Evolutionary conservation across 2,888 invertebrate species (phyloP), one percentile per base, ranked within the genome.

Genomic region (Congeria kusceri): DNA sequence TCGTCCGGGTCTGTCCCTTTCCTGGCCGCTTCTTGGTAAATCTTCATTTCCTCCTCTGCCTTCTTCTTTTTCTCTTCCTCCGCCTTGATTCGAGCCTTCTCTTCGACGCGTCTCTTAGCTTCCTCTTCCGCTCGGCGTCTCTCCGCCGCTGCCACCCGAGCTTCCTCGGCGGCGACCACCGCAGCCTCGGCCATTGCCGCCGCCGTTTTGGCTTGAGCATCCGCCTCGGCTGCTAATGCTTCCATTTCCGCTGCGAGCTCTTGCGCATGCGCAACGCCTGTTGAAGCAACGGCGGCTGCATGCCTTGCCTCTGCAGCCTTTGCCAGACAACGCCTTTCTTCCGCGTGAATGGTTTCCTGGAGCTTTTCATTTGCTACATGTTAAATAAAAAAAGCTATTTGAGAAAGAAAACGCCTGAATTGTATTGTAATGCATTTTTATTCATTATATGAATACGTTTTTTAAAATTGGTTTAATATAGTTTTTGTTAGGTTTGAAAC

Each of bases 1-100:
- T 88, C 88, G 46, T 84, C 87, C 25, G 87, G 88, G 20, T 87
- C 84, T n/a, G 89, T 87, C 4, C 85, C 87, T 77, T 89, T 87
- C 63, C 66, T 74, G 23, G 86, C 86, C 20, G 88, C 88, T 61
- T 87, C 87, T 46, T 85, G 80, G 47, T 77, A 74, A 28, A 86
- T 69, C 32, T 66, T 75, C 72, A 82, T 76, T 58, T 87, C 85
- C 66, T 91, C 89, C 64, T 86, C 83, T 47, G 83, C 86, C 47
- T 66, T 78, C 66, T 86, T 86, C 71, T 82, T 81, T 67, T 85
- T 76, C 46, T 88, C 87, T 39, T 85, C 86, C 58, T 83, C 88
- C 13, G 86, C 88, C 72, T 79, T 88, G 44, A 82, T 80, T 46
- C 83, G 66, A 9, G 88, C 87, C 53, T 84, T 81, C 67, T 86